phyloP scores from a whole-genome alignment of 2,888 invertebrate species.

The Patella depressa region DNA sequence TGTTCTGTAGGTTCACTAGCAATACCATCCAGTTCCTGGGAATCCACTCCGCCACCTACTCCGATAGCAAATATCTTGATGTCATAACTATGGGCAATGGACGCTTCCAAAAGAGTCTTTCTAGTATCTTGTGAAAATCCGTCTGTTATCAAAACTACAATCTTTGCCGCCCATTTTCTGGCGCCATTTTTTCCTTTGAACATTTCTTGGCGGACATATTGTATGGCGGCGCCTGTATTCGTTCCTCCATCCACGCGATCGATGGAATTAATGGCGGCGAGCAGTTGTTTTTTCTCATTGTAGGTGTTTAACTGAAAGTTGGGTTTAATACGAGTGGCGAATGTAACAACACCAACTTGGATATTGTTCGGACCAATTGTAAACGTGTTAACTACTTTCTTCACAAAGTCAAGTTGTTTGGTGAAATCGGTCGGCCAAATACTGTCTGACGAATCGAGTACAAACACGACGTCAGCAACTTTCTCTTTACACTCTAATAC shows the following conservation, averaged over 20 bases:
- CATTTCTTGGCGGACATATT: slow-evolving; percentile 34
- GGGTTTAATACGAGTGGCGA: slow-evolving; percentile 33
- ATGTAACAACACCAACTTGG: slow-evolving; percentile 49
- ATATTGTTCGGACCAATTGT: slow-evolving; percentile 38
- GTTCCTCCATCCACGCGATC: slow-evolving; percentile 40
- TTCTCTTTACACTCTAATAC: slow-evolving; percentile 26
- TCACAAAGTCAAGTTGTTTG: slow-evolving; percentile 39
- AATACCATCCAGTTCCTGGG: slow-evolving; percentile 44
- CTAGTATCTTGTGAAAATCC: slow-evolving; percentile 39
- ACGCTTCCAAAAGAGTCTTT: slow-evolving; percentile 35
- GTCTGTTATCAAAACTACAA: slow-evolving; percentile 57
- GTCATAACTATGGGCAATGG: slow-evolving; percentile 33
- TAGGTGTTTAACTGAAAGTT: slow-evolving; percentile 44
- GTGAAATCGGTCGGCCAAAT: slow-evolving; percentile 35
- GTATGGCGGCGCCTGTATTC: slow-evolving; percentile 45
- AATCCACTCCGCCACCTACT: slow-evolving; percentile 47
- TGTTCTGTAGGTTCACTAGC: slow-evolving; percentile 50
- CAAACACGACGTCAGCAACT: slow-evolving; percentile 42
- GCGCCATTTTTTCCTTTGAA: slow-evolving; percentile 42
- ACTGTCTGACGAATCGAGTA: slow-evolving; percentile 43
- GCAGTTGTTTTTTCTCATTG: slow-evolving; percentile 36
- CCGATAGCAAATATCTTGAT: slow-evolving; percentile 52
- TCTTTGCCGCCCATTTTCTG: slow-evolving; percentile 40
- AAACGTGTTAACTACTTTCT: slow-evolving; percentile 34
- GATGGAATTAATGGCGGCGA: slow-evolving; percentile 42